phyloP scores from a whole-genome alignment of 2,113 vertebrate genomes.

The Lathamus discolor region DNA sequence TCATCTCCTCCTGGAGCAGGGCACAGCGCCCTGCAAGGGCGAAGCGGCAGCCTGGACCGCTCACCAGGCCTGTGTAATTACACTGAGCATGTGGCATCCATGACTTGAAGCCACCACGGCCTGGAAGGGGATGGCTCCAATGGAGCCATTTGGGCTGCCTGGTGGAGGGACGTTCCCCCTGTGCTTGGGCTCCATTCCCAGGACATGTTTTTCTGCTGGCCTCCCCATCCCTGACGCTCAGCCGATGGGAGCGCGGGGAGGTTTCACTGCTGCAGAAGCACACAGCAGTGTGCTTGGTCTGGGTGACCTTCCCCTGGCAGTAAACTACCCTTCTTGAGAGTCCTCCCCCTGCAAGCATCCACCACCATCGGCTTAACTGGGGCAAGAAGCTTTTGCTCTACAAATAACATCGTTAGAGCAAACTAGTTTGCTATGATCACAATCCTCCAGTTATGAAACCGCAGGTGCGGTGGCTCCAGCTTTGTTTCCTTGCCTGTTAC shows the following conservation, averaged over 20 bases:
- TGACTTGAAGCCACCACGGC: not conserved
- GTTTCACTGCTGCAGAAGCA: not conserved
- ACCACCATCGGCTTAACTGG: slow-evolving; percentile 24
- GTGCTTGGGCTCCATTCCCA: rapidly evolving
- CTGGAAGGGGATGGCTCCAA: not conserved
- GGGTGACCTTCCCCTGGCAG: slow-evolving; percentile 64
- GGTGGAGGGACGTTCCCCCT: too few relatives aligned
- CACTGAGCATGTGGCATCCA: rapidly evolving
- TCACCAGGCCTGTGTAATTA: rapidly evolving
- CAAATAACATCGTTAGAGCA: slow-evolving; percentile 20
- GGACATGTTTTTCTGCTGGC: not conserved
- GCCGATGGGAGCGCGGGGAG: not conserved
- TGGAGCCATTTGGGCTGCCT: not conserved
- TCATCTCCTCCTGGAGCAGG: not conserved
- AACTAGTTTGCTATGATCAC: slow-evolving; percentile 47
- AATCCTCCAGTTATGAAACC: slow-evolving; percentile 49
- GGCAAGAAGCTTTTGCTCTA: slow-evolving; percentile 43
- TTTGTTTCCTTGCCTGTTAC: slow-evolving; percentile 23
- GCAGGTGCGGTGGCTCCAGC: slow-evolving; percentile 4
- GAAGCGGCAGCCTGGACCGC: not conserved
- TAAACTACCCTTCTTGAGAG: slow-evolving; percentile 51
- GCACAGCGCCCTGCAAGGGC: not conserved
- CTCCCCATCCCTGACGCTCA: not conserved
- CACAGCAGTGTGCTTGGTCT: not conserved
- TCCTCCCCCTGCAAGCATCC: not conserved